These are phyloP conservation scores for Schizotus pectinicornis DNA, from an alignment of 2,888 invertebrate genomes.

Conservation along the genomic window DNA sequence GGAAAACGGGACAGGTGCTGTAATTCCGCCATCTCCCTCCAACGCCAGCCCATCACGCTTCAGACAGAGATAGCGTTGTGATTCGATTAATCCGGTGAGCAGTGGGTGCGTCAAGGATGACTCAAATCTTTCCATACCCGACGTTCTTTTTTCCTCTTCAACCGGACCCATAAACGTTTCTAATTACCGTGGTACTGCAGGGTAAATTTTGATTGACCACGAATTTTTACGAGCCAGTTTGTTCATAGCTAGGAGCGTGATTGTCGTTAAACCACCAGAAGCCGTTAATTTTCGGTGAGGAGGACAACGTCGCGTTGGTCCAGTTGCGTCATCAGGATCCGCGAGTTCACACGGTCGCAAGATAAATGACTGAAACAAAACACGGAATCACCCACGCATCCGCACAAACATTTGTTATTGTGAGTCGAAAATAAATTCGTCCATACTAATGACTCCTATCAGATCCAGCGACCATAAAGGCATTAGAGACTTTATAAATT, in stretches of 20 bases:
- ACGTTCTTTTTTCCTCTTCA: neutral
- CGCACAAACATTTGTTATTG: conserved; percentile 10
- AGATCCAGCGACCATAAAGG: no score
- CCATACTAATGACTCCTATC: no score
- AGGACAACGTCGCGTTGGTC: neutral
- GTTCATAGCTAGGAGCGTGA: neutral
- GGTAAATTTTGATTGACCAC: neutral
- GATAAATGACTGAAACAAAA: conserved; percentile 18
- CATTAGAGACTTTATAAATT: no score
- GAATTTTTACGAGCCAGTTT: no score
- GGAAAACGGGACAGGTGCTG: conserved; percentile 56
- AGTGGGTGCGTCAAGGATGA: conserved; percentile 27
- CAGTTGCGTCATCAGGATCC: neutral
- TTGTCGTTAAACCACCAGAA: neutral
- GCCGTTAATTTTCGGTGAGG: conserved; percentile 1
- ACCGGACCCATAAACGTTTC: neutral
- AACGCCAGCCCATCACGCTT: conserved; percentile 2
- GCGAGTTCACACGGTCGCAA: conserved; percentile 14
- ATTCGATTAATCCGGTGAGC: conserved; percentile 34
- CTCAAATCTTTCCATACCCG: conserved; percentile 11
- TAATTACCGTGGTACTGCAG: neutral
- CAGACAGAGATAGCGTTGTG: conserved; percentile 11
- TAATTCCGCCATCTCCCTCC: conserved; percentile 8
- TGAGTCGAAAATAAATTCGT: conserved; percentile 3
- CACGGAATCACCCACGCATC: conserved; percentile 12